These are phyloP conservation scores for Hydrozoanthus tunicans DNA, from an alignment of 64 coral and sea anemone genomes.

Conservation along the genomic window DNA sequence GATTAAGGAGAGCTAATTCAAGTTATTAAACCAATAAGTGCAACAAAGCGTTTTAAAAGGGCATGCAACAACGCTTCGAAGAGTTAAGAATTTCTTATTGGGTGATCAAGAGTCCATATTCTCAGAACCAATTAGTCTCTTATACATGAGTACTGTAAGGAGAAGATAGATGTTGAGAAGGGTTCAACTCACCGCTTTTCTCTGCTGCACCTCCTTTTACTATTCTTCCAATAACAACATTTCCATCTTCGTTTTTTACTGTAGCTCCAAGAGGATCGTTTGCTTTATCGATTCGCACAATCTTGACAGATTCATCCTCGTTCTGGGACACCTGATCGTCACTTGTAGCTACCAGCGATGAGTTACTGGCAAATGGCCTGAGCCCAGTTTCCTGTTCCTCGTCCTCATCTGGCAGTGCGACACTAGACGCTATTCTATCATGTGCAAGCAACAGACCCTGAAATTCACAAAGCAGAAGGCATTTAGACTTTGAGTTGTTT, in stretches of 20 bases:
- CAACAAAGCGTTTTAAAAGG: no score
- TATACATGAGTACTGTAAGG: no score
- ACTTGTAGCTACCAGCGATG: slow-evolving; percentile 4
- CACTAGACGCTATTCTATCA: slow-evolving; percentile 90
- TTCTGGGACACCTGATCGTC: slow-evolving; percentile 79
- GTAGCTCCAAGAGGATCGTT: slow-evolving; percentile 93
- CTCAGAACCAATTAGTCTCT: no score
- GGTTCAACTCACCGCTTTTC: slow-evolving; percentile 86
- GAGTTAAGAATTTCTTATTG: no score
- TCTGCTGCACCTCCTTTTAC: slow-evolving; percentile 91
- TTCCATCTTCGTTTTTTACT: slow-evolving; percentile 90
- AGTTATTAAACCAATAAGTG: no score
- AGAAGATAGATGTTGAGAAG: not conserved
- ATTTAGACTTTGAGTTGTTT: no score
- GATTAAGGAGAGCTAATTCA: no score
- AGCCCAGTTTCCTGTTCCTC: slow-evolving; percentile 36
- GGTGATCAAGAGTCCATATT: no score
- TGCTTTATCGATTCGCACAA: slow-evolving; percentile 93
- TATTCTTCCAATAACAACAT: slow-evolving; percentile 92
- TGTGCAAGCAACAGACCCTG: slow-evolving; percentile 91
- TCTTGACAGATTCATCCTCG: slow-evolving; percentile 90
- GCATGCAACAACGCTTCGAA: no score
- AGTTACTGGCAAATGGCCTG: slow-evolving; percentile 21
- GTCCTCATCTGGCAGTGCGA: slow-evolving; percentile 76
- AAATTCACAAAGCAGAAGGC: not conserved